Evolutionary conservation across 2,888 invertebrate genomes (phyloP), one percentile per base, ranked within the genome.

Genomic region (Cerceris rybyensis): DNA sequence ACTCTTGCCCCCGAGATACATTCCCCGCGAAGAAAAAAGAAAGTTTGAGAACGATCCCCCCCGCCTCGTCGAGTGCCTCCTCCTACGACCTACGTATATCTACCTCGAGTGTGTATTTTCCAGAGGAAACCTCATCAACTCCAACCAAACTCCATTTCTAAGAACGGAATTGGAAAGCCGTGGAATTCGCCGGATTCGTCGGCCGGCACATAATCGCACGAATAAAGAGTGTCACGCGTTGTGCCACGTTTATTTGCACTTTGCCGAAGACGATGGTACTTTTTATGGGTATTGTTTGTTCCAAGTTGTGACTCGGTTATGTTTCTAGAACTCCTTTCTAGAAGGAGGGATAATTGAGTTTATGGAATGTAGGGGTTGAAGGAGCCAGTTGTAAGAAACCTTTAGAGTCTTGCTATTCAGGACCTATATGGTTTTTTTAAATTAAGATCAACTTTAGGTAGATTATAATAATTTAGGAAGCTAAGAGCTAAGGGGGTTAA

Each of bases 1-100:
- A 85, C 86, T 85, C 85, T 86, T 86, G 82, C 86, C 86, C 86
- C 84, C 86, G 85, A 88, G 87, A 89, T 88, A 85, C 88, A 89
- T 88, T 88, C 88, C 86, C 83, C 86, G 86, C 86, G 82, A 81
- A 81, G 85, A 86, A 88, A 87, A 87, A 88, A 86, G 87, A 84
- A 87, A 86, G 70, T 86, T 85, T 85, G 75, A 86, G 85, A 86
- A 77, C 75, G 79, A 14, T 17, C 55, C 71, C 57, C 54, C 9
- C 60, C 46, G 2, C 42, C 49, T 16, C 46, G 16, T 0, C 43
- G 13, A n/a, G 11, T 17, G 9, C 68, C 39, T 52, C 65, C 16
- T 17, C n/a, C 59, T n/a, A 17, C 71, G 41, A 13, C 70, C 66
- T 16, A 72, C 69, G 59, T 75, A 28, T 28, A 80, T 61, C 70